phyloP scores from a whole-genome alignment of 2,888 invertebrate genomes.

The Stenurella melanura region DNA sequence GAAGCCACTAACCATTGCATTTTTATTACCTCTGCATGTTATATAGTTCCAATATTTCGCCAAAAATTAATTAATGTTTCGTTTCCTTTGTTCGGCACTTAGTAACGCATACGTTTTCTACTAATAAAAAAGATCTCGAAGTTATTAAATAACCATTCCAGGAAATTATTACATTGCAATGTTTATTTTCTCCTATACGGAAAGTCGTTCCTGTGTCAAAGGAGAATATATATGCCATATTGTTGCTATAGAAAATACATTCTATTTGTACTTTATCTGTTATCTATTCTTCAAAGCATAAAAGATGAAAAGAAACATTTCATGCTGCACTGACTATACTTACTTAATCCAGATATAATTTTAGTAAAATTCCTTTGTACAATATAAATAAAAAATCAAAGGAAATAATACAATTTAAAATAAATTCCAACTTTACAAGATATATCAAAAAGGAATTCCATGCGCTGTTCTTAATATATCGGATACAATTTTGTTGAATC shows the following conservation, averaged over 20 bases:
- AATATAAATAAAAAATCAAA: conserved; percentile 8
- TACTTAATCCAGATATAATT: conserved; percentile 9
- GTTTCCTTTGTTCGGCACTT: too few species aligned
- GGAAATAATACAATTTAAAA: conserved; percentile 20
- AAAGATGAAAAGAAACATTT: conserved; percentile 24
- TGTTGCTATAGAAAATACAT: conserved; percentile 10
- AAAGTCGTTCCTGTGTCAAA: neutral
- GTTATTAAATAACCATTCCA: neutral
- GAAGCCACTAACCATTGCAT: too few species aligned
- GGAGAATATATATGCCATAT: neutral
- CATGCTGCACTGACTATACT: conserved; percentile 10
- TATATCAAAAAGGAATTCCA: conserved; percentile 4
- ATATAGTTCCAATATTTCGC: too few species aligned
- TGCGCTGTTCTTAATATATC: neutral
- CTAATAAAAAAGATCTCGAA: too few species aligned
- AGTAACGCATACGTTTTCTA: too few species aligned
- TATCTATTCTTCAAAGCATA: conserved; percentile 11
- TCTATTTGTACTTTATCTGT: conserved; percentile 1
- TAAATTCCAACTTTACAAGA: conserved; percentile 13
- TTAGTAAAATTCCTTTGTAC: conserved; percentile 16
- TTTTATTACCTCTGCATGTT: too few species aligned
- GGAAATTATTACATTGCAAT: neutral
- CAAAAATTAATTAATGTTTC: too few species aligned
- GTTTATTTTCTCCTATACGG: neutral
- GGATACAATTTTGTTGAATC: conserved; percentile 9